Base-by-base conservation (phyloP, 2,797 vertebrate genomes). In the Schizopygopsis pylzovi region DNA sequence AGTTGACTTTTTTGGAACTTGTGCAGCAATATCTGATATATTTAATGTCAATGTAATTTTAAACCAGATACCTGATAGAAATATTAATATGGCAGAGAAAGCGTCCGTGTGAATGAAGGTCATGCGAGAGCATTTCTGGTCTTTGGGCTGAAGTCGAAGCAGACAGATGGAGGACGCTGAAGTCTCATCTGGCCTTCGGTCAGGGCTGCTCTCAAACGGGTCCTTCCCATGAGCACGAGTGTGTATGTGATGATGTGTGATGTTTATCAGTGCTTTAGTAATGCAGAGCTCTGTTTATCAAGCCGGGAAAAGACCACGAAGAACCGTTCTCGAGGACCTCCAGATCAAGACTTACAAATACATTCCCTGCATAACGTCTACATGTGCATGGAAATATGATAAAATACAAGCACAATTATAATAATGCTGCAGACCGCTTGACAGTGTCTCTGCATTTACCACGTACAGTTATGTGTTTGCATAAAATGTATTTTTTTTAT, bases 181-280 rank as follows among this genome's bases (percentile, higher is more conserved):
- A 65, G 73, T 22, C 73, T 77, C 73, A 56, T 77, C 47, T 77
- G 73, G 73, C 37, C 12, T 59, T 61, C 56, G 76, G 54, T 61
- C 54, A 61, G 25, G 76, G 22, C 52, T 75, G 72, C 47, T 52
- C 72, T 75, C 72, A 52, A 33, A 20, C 13, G 9, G 33, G 73
- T 25, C 76, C 18, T 59, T 78, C 22, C 75, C 52, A 78, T 25
- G 76, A 78, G 54, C 76, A 13, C 13, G 25, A 63, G 61, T 39
- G 63, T 39, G 65, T 39, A 20, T 72, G 7, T 72, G 70, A 63
- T 72, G n/a, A 75, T 78, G 54, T 43, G 77, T 45, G 1, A 39
- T 81, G 45, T 39, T 52, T 68, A 70, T 68, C 63, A 7, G 41
- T 54, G 45, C 28, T 70, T 81, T 11, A 68, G 43, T 81, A 37